phyloP scores from a whole-genome alignment of 1,140 invertebrate species.

The Micrasema minimum region DNA sequence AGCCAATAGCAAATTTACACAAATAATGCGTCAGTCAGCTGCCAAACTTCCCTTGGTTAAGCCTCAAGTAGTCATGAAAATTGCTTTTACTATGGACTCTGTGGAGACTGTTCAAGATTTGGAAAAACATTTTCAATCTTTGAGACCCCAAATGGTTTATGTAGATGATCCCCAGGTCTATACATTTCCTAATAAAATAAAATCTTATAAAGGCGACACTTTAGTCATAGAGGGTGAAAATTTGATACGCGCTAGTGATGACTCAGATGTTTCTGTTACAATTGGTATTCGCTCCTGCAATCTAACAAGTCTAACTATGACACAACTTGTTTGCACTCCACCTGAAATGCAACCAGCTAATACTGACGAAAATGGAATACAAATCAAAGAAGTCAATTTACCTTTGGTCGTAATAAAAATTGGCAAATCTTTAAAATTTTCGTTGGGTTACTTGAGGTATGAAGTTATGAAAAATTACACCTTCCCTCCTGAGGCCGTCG shows the following conservation, averaged over 20 bases:
- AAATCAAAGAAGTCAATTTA: constrained; percentile 75
- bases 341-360: constrained; percentile 85
- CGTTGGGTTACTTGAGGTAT: constrained; percentile 89
- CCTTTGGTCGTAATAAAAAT: constrained; percentile 91
- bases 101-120: constrained; percentile 89
- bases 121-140: constrained; percentile 84
- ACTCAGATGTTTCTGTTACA: constrained; percentile 92
- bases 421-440: constrained; percentile 85
- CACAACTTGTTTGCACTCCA: constrained; percentile 90
- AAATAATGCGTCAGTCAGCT: constrained; percentile 58
- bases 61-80: constrained; percentile 74
- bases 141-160: constrained; percentile 85
- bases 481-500: constrained; percentile 88
- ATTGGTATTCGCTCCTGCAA: constrained; percentile 91
- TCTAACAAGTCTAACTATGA: constrained; percentile 89
- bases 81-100: constrained; percentile 97
- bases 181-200: constrained; percentile 85
- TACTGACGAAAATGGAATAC: constrained; percentile 86
- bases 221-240: constrained; percentile 95
- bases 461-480: constrained; percentile 86
- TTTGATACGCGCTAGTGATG: constrained; percentile 90
- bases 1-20: constrained; percentile 71
- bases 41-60: constrained; percentile 58
- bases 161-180: constrained; percentile 93
- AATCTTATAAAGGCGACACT: constrained; percentile 93